phyloP scores from a whole-genome alignment of 2,888 invertebrate species.

The Ichneumoninae sp. region DNA sequence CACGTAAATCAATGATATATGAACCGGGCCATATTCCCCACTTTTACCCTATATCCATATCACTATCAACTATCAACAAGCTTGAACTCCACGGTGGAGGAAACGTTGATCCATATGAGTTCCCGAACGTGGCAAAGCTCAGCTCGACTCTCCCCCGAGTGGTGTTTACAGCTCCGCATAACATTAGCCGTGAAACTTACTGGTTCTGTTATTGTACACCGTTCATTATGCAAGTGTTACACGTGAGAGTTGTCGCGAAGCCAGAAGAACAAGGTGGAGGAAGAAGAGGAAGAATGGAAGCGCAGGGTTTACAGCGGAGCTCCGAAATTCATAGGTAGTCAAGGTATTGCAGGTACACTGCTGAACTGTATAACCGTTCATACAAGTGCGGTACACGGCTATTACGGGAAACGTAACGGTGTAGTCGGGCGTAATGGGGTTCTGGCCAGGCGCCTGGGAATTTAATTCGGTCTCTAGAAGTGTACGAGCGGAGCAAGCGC shows the following conservation, averaged over 20 bases:
- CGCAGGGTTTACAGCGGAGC: not conserved
- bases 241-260: constrained; percentile 21
- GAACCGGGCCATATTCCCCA: too few relatives aligned
- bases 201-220: not conserved
- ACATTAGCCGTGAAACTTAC: constrained; percentile 42
- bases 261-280: not conserved
- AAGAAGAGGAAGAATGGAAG: constrained; percentile 24
- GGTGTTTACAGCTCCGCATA: constrained; percentile 39
- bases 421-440: constrained; percentile 15
- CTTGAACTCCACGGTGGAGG: not conserved
- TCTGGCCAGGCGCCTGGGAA: constrained; percentile 44
- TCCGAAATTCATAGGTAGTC: not conserved
- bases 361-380: constrained; percentile 25
- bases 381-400: constrained; percentile 22
- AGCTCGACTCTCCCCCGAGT: constrained; percentile 1
- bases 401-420: constrained; percentile 37
- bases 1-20: too few relatives aligned
- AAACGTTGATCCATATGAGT: not conserved
- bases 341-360: constrained; percentile 9
- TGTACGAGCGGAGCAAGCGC: constrained; percentile 26
- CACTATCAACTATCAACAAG: not conserved
- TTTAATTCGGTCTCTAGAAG: constrained; percentile 52
- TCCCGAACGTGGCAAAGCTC: not conserved
- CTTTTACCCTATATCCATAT: not conserved
- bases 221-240: constrained; percentile 8